A percentile compares a stretch with the other conserved stretches of the same genome.
Conservation (phyloP, 2,888 invertebrate species). For the Chaetogeoica ovagalla region DNA sequence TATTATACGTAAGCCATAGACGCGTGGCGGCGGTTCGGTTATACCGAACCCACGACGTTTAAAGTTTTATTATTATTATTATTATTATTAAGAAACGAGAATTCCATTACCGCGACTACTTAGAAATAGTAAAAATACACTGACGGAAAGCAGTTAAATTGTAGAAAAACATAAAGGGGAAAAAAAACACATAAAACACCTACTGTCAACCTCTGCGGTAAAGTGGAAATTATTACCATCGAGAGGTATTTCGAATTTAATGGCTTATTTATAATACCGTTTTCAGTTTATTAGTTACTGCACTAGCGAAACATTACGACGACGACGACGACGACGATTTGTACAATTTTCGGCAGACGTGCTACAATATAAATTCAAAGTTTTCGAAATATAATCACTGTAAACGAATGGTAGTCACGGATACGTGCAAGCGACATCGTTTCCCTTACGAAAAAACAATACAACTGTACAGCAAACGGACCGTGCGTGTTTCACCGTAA, state of each 20-base stretch:
- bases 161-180: conserved; percentile 20
- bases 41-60: not conserved
- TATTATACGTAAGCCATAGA: not conserved
- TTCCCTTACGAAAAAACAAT: no score
- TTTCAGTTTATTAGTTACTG: conserved; percentile 36
- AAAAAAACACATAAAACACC: conserved; percentile 36
- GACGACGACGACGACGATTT: no score
- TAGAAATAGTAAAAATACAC: conserved; percentile 12
- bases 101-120: conserved; percentile 27
- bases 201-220: conserved; percentile 22
- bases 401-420: no score
- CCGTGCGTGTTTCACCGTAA: no score
- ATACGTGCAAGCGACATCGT: no score
- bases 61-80: not conserved
- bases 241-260: conserved; percentile 38
- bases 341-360: no score
- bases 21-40: no score
- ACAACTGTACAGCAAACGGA: no score
- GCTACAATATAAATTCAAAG: no score
- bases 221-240: conserved; percentile 24
- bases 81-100: conserved; percentile 5
- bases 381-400: no score
- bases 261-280: conserved; percentile 20
- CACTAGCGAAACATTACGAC: not conserved
- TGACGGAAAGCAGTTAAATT: conserved; percentile 3